phyloP scores from a whole-genome alignment of 2,888 invertebrate genomes.

The Meteorus cinctellus region DNA sequence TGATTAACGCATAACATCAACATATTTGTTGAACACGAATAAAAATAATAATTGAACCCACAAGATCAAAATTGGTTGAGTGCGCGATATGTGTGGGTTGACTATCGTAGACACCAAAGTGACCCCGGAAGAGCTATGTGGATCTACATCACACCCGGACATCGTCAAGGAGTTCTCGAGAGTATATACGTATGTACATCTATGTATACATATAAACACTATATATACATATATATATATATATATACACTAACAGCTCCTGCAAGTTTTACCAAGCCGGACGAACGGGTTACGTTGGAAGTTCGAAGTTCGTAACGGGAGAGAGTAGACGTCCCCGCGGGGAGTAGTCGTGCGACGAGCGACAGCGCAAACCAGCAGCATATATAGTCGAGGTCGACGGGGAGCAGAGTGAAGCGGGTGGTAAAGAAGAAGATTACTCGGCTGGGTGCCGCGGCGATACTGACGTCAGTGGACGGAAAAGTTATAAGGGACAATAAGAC shows the following conservation, averaged over 20 bases:
- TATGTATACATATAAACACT: not conserved
- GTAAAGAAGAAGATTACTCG: constrained; percentile 41
- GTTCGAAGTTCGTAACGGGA: constrained; percentile 61
- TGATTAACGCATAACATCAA: too few species aligned
- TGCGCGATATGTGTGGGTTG: not conserved
- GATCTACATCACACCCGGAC: constrained; percentile 31
- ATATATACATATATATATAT: not conserved
- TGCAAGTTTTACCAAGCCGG: constrained; percentile 63
- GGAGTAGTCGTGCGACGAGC: constrained; percentile 23
- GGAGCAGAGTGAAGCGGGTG: constrained; percentile 35
- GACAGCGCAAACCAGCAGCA: constrained; percentile 17
- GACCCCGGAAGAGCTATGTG: constrained; percentile 17
- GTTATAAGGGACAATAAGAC: constrained; percentile 59
- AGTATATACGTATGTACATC: not conserved
- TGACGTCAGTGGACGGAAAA: constrained; percentile 62
- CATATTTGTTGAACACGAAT: too few species aligned
- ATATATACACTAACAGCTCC: constrained; percentile 18
- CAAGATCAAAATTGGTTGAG: not conserved
- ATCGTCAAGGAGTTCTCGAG: constrained; percentile 22
- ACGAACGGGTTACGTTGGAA: constrained; percentile 56
- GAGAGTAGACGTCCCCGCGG: constrained; percentile 46
- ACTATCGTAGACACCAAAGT: not conserved
- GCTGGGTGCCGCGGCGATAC: constrained; percentile 46
- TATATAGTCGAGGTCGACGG: constrained; percentile 28
- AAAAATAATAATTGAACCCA: too few species aligned